A percentile compares a stretch with the other conserved stretches of the same genome.
phyloP scores from a whole-genome alignment of 1,140 invertebrate genomes.

The Drosophila sp. region DNA sequence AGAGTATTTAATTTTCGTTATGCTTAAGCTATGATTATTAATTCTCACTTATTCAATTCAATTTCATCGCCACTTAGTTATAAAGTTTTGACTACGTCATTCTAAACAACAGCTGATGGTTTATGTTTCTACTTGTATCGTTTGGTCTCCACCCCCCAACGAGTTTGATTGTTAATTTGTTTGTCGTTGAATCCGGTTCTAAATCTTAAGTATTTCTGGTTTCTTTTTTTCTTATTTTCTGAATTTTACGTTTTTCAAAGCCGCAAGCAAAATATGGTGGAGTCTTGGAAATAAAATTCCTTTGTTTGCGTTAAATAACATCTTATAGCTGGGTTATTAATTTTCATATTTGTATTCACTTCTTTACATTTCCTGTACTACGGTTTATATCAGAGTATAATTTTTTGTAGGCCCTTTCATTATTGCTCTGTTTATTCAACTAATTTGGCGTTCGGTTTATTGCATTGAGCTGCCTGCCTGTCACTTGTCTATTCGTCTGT shows the following conservation, averaged over 20 bases:
- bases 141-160: conserved; percentile 33
- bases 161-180: conserved; percentile 74
- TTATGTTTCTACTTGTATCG: conserved; percentile 30
- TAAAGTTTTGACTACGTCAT: conserved; percentile 73
- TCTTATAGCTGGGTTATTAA: conserved; percentile 11
- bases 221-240: conserved; percentile 38
- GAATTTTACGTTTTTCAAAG: conserved; percentile 37
- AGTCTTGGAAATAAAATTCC: conserved; percentile 57
- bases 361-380: conserved; percentile 31
- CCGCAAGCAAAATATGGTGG: conserved; percentile 40
- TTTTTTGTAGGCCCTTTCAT: conserved; percentile 7
- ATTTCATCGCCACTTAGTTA: conserved; percentile 80
- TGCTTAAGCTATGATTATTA: conserved; percentile 38
- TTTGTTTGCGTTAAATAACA: conserved; percentile 50
- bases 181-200: conserved; percentile 76
- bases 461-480: conserved; percentile 60
- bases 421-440: conserved; percentile 49
- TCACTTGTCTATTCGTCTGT: conserved; percentile 27
- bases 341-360: conserved; percentile 22
- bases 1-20: conserved; percentile 63
- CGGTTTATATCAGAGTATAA: neutral
- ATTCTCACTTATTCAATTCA: conserved; percentile 63
- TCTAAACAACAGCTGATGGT: conserved; percentile 51
- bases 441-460: conserved; percentile 46
- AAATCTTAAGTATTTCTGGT: conserved; percentile 71